Conservation (phyloP, 2,797 vertebrate species). For the Linurgus olivaceus region DNA sequence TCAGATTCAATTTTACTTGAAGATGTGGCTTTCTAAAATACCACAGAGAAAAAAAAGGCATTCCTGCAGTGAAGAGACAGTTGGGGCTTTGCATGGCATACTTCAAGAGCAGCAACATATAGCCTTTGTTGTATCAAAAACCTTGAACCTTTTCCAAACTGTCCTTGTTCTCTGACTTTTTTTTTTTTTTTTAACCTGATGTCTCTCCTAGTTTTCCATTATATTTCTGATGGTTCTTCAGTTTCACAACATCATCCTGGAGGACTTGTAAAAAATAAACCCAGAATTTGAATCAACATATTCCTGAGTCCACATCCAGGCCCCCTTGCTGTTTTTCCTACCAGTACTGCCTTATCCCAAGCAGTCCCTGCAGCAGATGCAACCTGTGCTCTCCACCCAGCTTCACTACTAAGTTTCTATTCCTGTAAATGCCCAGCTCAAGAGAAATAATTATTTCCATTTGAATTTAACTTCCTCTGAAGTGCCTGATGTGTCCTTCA, state of each 20-base stretch:
- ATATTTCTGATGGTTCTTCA: neutral
- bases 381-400: neutral
- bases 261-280: neutral
- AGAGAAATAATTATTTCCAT: neutral
- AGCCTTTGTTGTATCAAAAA: neutral
- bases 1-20: neutral
- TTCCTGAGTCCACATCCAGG: neutral
- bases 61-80: neutral
- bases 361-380: neutral
- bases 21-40: neutral
- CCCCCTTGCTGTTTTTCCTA: neutral
- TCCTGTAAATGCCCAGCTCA: neutral
- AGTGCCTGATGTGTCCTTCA: rapidly evolving
- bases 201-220: neutral
- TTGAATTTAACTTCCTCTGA: neutral
- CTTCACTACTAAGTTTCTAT: neutral
- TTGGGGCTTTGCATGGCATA: neutral
- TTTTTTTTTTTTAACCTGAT: neutral
- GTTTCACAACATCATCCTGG: neutral
- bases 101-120: neutral
- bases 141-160: neutral
- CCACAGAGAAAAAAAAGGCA: neutral
- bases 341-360: neutral
- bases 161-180: neutral
- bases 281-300: neutral